Percentiles rank a stretch among this genome's conserved stretches.
These are phyloP conservation scores for Oryzias curvinotus DNA, from an alignment of 2,113 vertebrate genomes.

Conservation along the genomic window DNA sequence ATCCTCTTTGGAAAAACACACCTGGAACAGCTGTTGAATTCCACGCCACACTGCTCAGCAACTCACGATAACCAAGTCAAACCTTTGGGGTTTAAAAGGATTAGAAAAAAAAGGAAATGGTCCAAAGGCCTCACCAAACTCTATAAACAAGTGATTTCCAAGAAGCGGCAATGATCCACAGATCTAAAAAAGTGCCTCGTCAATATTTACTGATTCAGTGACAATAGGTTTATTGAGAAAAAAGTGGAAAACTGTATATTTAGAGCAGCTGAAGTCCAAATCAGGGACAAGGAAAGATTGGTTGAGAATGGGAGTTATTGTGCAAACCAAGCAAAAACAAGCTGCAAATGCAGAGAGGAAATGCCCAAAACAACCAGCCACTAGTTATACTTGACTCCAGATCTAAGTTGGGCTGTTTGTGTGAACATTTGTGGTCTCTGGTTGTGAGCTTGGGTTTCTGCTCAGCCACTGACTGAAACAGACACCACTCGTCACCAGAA, in stretches of 20 bases:
- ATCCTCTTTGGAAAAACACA: too few relatives aligned
- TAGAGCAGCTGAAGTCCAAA: slow-evolving; percentile 31
- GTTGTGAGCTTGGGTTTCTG: slow-evolving; percentile 39
- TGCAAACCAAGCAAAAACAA: slow-evolving; percentile 40
- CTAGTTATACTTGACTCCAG: slow-evolving; percentile 44
- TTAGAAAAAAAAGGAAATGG: too few relatives aligned
- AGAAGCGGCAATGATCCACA: background rate
- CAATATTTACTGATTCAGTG: slow-evolving; percentile 28
- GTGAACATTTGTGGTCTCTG: slow-evolving; percentile 31
- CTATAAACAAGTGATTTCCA: background rate
- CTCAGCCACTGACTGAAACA: slow-evolving; percentile 23
- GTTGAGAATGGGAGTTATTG: slow-evolving; percentile 51
- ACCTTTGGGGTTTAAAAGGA: too few relatives aligned
- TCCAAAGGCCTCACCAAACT: background rate
- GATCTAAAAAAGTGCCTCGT: background rate
- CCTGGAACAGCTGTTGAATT: too few relatives aligned
- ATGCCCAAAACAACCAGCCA: slow-evolving; percentile 39
- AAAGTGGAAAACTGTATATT: slow-evolving; percentile 27
- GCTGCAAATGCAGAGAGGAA: slow-evolving; percentile 45
- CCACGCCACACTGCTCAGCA: slow-evolving; percentile 12
- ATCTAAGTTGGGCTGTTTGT: slow-evolving; percentile 36
- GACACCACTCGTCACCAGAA: slow-evolving; percentile 16
- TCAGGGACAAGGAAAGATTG: slow-evolving; percentile 30
- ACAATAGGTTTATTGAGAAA: slow-evolving; percentile 42
- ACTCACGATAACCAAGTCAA: background rate